Percentiles rank a stretch among this genome's conserved stretches.
Conservation (phyloP, 2,797 vertebrate species). For the Artibeus jamaicensis region DNA sequence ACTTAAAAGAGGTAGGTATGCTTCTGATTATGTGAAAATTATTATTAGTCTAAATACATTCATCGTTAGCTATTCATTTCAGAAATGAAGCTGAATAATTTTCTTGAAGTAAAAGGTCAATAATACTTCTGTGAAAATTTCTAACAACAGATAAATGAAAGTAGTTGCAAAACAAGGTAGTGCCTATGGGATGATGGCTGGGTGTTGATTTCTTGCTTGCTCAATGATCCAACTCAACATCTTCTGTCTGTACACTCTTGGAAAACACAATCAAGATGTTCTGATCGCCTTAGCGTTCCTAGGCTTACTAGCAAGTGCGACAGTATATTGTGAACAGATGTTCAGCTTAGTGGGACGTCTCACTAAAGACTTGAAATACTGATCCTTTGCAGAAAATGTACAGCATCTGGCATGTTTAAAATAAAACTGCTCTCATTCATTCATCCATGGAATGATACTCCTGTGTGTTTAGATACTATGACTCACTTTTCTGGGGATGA, state of each 20-base stretch:
- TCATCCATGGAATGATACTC: conserved; percentile 58
- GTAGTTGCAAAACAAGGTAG: not conserved
- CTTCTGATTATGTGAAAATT: conserved; percentile 3
- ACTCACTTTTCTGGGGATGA: conserved; percentile 63
- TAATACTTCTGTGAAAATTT: not conserved
- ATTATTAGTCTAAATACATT: not conserved
- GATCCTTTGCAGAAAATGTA: conserved; percentile 72
- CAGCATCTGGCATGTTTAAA: conserved; percentile 71
- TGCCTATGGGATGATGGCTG: not conserved
- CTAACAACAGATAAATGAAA: not conserved
- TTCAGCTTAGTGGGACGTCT: conserved; percentile 67
- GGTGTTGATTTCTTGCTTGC: not conserved
- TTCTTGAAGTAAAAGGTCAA: not conserved
- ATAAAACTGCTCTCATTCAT: conserved; percentile 61
- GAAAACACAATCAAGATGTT: conserved; percentile 65
- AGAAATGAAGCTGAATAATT: not conserved
- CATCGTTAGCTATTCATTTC: not conserved
- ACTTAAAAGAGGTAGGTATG: not conserved
- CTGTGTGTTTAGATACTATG: conserved; percentile 62
- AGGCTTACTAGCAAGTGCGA: conserved; percentile 64
- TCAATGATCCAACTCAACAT: not conserved
- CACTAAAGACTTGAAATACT: conserved; percentile 66
- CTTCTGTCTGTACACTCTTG: conserved; percentile 39
- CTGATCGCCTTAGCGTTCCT: conserved; percentile 53
- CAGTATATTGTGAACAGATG: conserved; percentile 76